These are phyloP conservation scores for Dolichallabes microphthalmus DNA, from an alignment of 2,113 vertebrate species.

Conservation along the genomic window DNA sequence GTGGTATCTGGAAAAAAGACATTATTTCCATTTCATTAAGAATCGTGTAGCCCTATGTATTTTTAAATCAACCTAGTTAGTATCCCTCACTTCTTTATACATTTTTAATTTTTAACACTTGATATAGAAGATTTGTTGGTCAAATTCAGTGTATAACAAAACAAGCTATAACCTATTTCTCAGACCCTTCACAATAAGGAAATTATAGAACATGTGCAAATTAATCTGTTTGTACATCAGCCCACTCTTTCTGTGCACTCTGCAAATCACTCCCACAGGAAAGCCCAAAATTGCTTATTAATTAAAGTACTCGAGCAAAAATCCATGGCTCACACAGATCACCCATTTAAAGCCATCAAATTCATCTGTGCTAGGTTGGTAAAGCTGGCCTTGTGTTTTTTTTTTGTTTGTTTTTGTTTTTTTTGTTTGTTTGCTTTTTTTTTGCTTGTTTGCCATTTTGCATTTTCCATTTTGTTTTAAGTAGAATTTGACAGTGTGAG, in stretches of 20 bases:
- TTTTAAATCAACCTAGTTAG: not conserved
- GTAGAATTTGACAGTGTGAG: not conserved
- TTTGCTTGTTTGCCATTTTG: not conserved
- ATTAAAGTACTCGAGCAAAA: conserved; percentile 39
- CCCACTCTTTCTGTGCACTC: conserved; percentile 29
- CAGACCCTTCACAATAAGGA: conserved; percentile 27
- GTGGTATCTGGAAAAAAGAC: not conserved
- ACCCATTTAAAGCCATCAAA: conserved; percentile 36
- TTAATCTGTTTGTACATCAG: conserved; percentile 31
- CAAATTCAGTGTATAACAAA: conserved; percentile 14
- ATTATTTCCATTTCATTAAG: not conserved
- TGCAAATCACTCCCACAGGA: conserved; percentile 36
- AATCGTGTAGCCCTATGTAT: not conserved
- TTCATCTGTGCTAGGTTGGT: not conserved
- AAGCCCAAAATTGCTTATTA: conserved; percentile 38
- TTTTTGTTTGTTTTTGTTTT: not conserved
- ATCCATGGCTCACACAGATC: conserved; percentile 31
- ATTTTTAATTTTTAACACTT: not conserved
- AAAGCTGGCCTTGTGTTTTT: not conserved
- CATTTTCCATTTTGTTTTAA: not conserved
- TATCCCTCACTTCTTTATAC: not conserved
- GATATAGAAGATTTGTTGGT: conserved; percentile 5
- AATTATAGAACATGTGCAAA: conserved; percentile 38
- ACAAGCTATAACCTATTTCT: conserved; percentile 30
- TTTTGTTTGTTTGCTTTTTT: not conserved